These are phyloP conservation scores for Glyphotaelius pellucidus DNA, from an alignment of 2,888 invertebrate species.

Conservation along the genomic window DNA sequence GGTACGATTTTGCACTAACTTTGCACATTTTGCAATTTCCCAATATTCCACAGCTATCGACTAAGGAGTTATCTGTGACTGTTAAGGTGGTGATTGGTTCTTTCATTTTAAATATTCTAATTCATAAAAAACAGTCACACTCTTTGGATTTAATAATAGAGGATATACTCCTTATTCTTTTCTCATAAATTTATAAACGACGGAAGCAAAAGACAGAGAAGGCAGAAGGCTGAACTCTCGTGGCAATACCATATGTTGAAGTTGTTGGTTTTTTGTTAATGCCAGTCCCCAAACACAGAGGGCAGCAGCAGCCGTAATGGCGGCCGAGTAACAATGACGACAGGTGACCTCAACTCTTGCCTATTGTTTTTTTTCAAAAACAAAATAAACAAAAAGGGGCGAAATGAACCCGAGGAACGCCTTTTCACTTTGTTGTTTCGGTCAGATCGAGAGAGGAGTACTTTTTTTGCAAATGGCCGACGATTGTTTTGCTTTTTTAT, in stretches of 20 bases:
- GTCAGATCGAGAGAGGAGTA: conserved; percentile 26
- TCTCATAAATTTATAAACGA: no score
- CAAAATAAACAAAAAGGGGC: conserved; percentile 31
- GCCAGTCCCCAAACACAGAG: conserved; percentile 21
- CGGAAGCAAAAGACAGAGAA: no score
- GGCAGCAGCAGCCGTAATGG: conserved; percentile 13
- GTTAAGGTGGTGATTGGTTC: no score
- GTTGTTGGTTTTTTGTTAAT: conserved; percentile 28
- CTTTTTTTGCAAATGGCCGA: conserved; percentile 45
- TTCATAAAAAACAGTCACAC: no score
- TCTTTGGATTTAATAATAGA: no score
- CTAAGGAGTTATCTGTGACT: no score
- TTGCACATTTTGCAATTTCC: no score
- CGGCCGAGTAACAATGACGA: conserved; percentile 18
- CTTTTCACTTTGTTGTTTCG: conserved; percentile 15
- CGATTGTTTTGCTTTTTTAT: conserved; percentile 24
- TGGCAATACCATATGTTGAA: background rate
- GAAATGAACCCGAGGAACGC: conserved; percentile 28
- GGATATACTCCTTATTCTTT: no score
- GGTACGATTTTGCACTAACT: no score
- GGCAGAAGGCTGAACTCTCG: no score
- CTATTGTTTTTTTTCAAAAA: conserved; percentile 43
- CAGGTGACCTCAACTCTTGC: conserved; percentile 42
- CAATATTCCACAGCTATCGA: no score
- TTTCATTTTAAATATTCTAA: no score